Evolutionary conservation across 2,888 invertebrate genomes (phyloP).

Genomic region (Baccha elongata): DNA sequence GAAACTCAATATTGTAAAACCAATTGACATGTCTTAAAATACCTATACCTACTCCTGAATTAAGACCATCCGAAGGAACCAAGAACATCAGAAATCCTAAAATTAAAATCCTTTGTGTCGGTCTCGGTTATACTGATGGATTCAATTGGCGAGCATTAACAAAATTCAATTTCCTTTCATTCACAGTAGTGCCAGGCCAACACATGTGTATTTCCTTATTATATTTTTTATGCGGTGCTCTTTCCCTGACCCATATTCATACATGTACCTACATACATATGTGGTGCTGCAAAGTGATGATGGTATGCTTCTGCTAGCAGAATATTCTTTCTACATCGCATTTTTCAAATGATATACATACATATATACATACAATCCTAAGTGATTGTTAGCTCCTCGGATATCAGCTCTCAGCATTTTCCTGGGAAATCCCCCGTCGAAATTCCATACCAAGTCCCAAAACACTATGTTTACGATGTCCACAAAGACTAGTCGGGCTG

Average conservation of each 20-base stretch:
- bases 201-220: not conserved
- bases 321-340: constrained; percentile 39
- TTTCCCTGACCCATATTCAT: not conserved
- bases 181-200: not conserved
- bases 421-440: constrained; percentile 21
- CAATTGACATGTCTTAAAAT: constrained; percentile 30
- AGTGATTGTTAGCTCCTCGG: constrained; percentile 61
- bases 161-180: constrained; percentile 7
- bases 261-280: constrained; percentile 19
- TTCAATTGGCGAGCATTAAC: constrained; percentile 29
- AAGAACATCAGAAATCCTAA: constrained; percentile 2
- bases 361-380: constrained; percentile 5
- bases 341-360: constrained; percentile 60
- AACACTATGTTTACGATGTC: constrained; percentile 48
- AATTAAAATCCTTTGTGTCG: constrained; percentile 26
- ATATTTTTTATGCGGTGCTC: not conserved
- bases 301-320: constrained; percentile 27
- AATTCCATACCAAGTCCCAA: constrained; percentile 21
- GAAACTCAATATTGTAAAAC: constrained; percentile 14
- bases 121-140: not conserved
- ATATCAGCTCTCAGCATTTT: constrained; percentile 40
- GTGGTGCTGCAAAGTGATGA: not conserved
- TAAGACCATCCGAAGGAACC: not conserved
- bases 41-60: not conserved
- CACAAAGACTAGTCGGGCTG: constrained; percentile 21